These are phyloP conservation scores for Cerastis rubricosa DNA, from an alignment of 2,888 invertebrate species.

Conservation along the genomic window DNA sequence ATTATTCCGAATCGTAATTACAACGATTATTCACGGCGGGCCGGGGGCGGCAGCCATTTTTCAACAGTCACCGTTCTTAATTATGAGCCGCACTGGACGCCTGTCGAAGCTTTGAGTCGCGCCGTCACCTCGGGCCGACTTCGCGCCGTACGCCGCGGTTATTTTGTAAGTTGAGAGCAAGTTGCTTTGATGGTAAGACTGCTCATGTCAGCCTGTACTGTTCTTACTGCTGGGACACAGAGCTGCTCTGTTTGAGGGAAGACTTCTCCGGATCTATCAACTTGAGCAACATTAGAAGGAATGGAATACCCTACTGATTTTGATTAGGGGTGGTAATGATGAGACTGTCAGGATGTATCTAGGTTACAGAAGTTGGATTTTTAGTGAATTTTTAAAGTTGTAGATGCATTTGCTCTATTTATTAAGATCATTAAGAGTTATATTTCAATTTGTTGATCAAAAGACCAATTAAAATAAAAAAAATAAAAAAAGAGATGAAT, in stretches of 20 bases:
- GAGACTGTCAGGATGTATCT: background rate
- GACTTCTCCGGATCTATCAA: background rate
- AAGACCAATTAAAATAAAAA: background rate
- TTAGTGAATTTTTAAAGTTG: too few relatives aligned
- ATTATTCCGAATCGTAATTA: conserved; percentile 91
- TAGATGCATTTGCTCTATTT: background rate
- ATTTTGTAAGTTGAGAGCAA: conserved; percentile 67
- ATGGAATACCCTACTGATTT: background rate
- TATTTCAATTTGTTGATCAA: background rate
- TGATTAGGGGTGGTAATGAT: background rate
- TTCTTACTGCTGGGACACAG: conserved; percentile 2
- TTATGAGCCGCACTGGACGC: conserved; percentile 90
- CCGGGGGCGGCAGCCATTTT: conserved; percentile 91
- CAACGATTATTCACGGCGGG: conserved; percentile 91
- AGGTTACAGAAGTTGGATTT: background rate
- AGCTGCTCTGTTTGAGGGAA: background rate
- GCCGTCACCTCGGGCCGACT: conserved; percentile 89
- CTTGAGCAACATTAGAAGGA: background rate
- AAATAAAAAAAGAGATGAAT: background rate
- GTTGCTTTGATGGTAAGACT: conserved; percentile 21
- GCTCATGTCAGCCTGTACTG: background rate
- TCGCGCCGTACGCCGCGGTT: conserved; percentile 79
- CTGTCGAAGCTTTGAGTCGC: conserved; percentile 90
- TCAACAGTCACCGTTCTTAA: conserved; percentile 91
- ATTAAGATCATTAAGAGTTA: background rate